Evolutionary conservation across 1,140 invertebrate species (phyloP), one percentile per base, ranked within the genome.

Genomic region (Calephelis nemesis): DNA sequence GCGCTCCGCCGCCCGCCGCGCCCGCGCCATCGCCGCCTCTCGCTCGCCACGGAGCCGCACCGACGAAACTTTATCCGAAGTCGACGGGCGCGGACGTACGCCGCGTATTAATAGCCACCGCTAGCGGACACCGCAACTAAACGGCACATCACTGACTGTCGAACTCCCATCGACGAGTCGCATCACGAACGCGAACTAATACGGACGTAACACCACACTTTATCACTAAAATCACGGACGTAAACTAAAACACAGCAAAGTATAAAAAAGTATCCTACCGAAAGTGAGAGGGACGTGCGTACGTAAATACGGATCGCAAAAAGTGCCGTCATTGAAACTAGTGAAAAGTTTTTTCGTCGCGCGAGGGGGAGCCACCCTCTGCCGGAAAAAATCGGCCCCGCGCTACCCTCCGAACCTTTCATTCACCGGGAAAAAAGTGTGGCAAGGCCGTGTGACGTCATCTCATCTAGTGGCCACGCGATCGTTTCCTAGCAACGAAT

Each of bases 371-470:
- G 83, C 81, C 87, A 84, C 85, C 88, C 87, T 85, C 83, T 75
- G 66, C 82, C 83, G 81, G 85, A 91, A 92, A 92, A 92, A 92
- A 89, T 87, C 81, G 72, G 78, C 85, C 86, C 85, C 89, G 82
- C 86, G 79, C 86, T 83, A 81, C 81, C 81, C 84, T 80, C 77
- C 90, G 92, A 93, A 93, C 87, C 92, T 93, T 93, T 93, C 93
- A 93, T 94, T 93, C 93, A 93, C 87, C 78, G 87, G 84, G 91
- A 94, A 94, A 93, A 94, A 94, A 92, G 90, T 92, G 91, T 92
- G 91, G 91, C 91, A 92, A 92, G 91, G 90, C 90, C 84, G 75
- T 73, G 88, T 93, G 93, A 93, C 93, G 93, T 93, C 92, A 93
- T 86, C 84, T 87, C 85, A 90, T 93, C 91, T 92, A 92, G 87